Conservation (phyloP, 2,888 invertebrate species). For the Celastrina argiolus region DNA sequence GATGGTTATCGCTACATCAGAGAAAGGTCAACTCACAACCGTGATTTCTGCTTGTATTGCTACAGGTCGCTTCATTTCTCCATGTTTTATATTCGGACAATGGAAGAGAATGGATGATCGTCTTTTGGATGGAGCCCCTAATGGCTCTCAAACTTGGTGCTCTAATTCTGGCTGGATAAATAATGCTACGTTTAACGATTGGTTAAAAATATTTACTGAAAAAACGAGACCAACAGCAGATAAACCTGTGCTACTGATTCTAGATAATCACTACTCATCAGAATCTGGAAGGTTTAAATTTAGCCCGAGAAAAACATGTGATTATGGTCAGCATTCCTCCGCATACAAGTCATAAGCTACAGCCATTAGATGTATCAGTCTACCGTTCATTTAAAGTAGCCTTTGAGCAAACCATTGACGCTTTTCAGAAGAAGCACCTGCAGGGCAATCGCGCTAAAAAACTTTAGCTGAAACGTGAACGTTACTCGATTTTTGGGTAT, state of each 20-base stretch:
- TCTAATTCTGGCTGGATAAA: neutral
- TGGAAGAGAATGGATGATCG: conserved; percentile 37
- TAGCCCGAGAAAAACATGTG: neutral
- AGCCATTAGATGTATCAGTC: neutral
- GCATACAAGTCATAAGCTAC: conserved; percentile 2
- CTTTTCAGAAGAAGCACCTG: conserved; percentile 8
- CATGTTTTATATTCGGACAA: conserved; percentile 39
- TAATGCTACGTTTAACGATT: neutral
- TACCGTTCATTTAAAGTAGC: neutral
- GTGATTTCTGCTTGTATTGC: conserved; percentile 33
- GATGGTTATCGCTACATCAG: conserved; percentile 7
- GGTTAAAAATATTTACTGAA: neutral
- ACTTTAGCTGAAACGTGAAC: too few relatives aligned
- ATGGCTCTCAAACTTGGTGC: conserved; percentile 32
- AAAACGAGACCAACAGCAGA: neutral
- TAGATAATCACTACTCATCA: neutral
- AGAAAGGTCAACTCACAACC: conserved; percentile 33
- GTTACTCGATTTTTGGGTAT: too few relatives aligned
- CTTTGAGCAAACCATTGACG: neutral
- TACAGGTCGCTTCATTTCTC: conserved; percentile 39
- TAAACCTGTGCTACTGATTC: neutral
- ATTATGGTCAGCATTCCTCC: conserved; percentile 1
- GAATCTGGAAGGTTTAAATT: neutral
- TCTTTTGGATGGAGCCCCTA: conserved; percentile 35
- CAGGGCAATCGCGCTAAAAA: too few relatives aligned